Percentiles rank a stretch among this genome's conserved stretches.
These are phyloP conservation scores for Metallyticus violacea DNA, from an alignment of 2,888 invertebrate species.

Conservation along the genomic window DNA sequence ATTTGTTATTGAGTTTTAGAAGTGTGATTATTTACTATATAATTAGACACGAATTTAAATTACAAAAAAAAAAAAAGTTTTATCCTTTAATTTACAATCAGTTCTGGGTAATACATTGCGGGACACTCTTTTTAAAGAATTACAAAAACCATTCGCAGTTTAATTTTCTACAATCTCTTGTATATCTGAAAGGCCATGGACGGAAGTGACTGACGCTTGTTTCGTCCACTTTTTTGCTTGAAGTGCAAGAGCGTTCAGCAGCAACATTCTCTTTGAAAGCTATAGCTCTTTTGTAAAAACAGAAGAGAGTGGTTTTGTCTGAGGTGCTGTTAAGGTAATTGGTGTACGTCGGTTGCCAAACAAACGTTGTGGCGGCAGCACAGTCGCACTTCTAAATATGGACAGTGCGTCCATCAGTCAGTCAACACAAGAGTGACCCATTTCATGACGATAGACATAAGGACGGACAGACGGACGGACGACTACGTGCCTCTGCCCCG, in stretches of 20 bases:
- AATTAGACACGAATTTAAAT: no score
- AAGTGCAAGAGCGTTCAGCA: not conserved
- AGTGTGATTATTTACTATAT: no score
- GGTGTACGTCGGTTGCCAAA: not conserved
- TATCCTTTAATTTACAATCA: no score
- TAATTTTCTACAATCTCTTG: no score
- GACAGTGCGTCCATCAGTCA: not conserved
- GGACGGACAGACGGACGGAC: not conserved
- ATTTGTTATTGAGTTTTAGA: no score
- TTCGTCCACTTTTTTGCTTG: not conserved
- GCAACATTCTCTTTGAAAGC: not conserved
- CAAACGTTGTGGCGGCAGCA: not conserved
- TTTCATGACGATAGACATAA: not conserved
- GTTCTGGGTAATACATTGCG: no score
- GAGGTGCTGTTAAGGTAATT: not conserved
- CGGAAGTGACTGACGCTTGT: not conserved
- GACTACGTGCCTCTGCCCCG: not conserved
- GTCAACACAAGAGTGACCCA: not conserved
- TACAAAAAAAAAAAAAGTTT: no score
- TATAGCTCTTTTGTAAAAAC: not conserved
- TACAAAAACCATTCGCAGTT: no score
- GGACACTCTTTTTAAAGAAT: no score
- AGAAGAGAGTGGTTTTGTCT: not conserved
- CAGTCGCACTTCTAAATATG: not conserved
- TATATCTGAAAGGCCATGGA: not conserved